Evolutionary conservation across 30 jellyfish, hydroid and myxozoan species (phyloP), one percentile per base, ranked within the genome.

Genomic region (Calvadosia cruxmelitensis): DNA sequence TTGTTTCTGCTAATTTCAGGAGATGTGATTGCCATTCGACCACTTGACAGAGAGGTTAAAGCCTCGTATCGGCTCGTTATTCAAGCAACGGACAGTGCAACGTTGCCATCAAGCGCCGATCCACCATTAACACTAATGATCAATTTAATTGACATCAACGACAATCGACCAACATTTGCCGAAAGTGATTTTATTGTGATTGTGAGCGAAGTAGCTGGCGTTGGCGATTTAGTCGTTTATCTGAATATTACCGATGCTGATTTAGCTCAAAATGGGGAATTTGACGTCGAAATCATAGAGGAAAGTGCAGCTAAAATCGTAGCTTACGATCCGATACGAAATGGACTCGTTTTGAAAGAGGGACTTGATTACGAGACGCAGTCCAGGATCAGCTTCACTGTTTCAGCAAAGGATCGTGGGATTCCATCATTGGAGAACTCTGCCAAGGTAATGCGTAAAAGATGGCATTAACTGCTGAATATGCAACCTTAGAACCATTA

Each of bases 121-220:
- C 57, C 57, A 5, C 20, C 57, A 42, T 42, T 42, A 20, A 42
- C 57, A 42, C 20, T 42, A 20, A 10, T 10, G 20, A 71, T 89
- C 20, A 72, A 89, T 3, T 81, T 87, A 15, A 20, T 74, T 7
- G 98, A 89, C 70, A 86, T 73, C n/a, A 89, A 80, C 50, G 95
- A 89, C 76, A 81, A 89, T 57, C 50, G 64, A 34, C 98, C 98
- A 23, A 31, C 27, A 5, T 89, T 89, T 74, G 29, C 27, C 1
- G 64, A 64, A 25, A 64, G 82, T 2, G 23, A 52, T n/a, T 31
- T 64, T 26, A 72, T 23, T 27, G 42, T 89, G 10, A 61, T 57
- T 62, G 83, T 89, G 1, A 67, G 81, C 0, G 93, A 80, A 62
- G 57, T 5, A 42, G 20, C 57, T 42, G 15, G 20, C 15, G 32